phyloP scores from a whole-genome alignment of 2,797 vertebrate genomes.

The Pangasius larnaudii region DNA sequence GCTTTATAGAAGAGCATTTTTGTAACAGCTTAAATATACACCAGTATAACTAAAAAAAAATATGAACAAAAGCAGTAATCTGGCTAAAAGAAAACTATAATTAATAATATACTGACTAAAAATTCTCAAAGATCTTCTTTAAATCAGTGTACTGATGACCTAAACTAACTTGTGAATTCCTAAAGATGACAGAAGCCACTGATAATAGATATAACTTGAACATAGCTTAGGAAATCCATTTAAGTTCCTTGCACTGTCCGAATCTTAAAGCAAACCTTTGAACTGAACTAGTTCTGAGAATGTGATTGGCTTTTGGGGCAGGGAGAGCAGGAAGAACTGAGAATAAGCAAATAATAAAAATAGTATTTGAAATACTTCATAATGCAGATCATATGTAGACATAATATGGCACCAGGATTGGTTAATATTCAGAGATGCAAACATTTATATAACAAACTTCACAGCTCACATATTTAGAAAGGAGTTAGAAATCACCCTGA shows the following conservation, averaged over 20 bases:
- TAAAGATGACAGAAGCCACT: background rate
- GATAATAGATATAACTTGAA: background rate
- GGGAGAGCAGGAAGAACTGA: background rate
- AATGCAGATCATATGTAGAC: slow-evolving; percentile 51
- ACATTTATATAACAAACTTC: slow-evolving; percentile 63
- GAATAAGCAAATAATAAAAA: slow-evolving; percentile 41
- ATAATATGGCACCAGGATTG: slow-evolving; percentile 57
- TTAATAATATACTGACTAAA: background rate
- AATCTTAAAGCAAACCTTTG: background rate
- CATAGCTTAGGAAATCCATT: background rate
- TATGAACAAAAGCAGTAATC: background rate
- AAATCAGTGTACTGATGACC: background rate
- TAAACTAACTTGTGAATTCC: background rate
- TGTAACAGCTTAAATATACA: background rate
- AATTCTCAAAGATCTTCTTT: background rate
- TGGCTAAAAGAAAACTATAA: background rate
- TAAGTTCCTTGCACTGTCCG: background rate
- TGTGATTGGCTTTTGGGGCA: background rate
- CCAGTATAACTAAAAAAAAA: background rate
- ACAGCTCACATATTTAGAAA: slow-evolving; percentile 16
- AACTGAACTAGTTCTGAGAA: background rate
- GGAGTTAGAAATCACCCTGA: background rate
- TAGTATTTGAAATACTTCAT: background rate
- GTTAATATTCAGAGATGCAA: slow-evolving; percentile 69
- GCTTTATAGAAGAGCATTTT: background rate